Evolutionary conservation across 2,113 vertebrate genomes (phyloP).

Genomic region (Progne subis): DNA sequence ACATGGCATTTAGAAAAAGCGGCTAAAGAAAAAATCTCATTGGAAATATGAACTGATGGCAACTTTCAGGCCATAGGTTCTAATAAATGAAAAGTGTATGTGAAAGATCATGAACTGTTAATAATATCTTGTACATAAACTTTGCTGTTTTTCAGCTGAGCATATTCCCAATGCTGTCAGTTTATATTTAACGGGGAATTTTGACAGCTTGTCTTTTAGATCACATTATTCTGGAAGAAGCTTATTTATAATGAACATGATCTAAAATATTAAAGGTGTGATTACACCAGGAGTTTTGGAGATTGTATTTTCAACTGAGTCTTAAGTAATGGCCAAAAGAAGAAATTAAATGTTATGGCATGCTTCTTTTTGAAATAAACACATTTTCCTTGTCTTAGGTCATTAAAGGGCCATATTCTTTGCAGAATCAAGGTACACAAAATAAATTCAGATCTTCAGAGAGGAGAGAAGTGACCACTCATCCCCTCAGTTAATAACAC

Average conservation of each 20-base stretch:
- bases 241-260: slow-evolving; percentile 25
- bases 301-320: not conserved
- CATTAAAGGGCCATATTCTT: not conserved
- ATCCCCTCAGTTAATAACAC: not conserved
- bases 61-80: not conserved
- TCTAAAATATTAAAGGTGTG: not conserved
- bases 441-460: not conserved
- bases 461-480: not conserved
- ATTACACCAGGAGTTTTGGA: not conserved
- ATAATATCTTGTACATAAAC: slow-evolving; percentile 3
- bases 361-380: not conserved
- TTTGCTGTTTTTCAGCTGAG: slow-evolving; percentile 13
- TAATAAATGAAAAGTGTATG: slow-evolving; percentile 8
- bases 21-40: not conserved
- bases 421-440: not conserved
- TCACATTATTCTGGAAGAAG: not conserved
- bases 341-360: not conserved
- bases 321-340: not conserved
- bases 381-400: not conserved
- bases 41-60: not conserved
- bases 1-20: not conserved
- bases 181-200: slow-evolving; percentile 43
- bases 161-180: not conserved
- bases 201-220: slow-evolving; percentile 41
- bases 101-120: slow-evolving; percentile 26